A percentile compares a stretch with the other conserved stretches of the same genome.
Conservation (phyloP, 2,888 invertebrate species). For the Cryptocheilus praepositus region DNA sequence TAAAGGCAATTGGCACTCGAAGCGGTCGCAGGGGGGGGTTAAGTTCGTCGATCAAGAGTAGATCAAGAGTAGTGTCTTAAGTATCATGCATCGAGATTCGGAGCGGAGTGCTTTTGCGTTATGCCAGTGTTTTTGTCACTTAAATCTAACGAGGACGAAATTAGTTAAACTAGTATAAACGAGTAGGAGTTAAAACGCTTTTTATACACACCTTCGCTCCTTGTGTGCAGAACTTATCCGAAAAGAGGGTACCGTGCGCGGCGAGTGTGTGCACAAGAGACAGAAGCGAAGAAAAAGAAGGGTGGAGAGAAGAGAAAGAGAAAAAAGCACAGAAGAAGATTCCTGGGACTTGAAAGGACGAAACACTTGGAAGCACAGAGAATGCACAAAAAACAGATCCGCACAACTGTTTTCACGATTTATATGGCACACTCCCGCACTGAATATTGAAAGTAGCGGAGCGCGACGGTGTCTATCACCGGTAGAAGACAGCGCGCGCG, state of each 20-base stretch:
- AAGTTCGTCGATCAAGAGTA: neutral
- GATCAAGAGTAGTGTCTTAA: neutral
- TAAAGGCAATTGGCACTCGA: too few relatives aligned
- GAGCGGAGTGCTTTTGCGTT: neutral
- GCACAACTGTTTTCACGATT: neutral
- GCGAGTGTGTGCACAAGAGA: slow-evolving; percentile 33
- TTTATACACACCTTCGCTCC: slow-evolving; percentile 41
- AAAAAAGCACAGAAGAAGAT: neutral
- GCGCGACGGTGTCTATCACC: neutral
- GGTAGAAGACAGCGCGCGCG: neutral
- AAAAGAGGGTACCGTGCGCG: slow-evolving; percentile 29
- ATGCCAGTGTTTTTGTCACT: slow-evolving; percentile 3
- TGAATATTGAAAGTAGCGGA: slow-evolving; percentile 5
- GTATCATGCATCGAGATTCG: too few relatives aligned
- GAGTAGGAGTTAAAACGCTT: too few relatives aligned
- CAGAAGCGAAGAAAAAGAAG: slow-evolving; percentile 14
- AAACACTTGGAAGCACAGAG: too few relatives aligned
- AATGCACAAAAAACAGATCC: neutral
- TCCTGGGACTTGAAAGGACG: neutral
- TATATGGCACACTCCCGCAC: slow-evolving; percentile 1
- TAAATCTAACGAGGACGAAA: neutral
- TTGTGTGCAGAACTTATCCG: slow-evolving; percentile 46
- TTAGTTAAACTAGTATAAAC: neutral
- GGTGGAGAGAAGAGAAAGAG: slow-evolving; percentile 27
- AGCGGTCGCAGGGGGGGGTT: too few relatives aligned